Base-by-base conservation (phyloP, 1,140 invertebrate species). In the Drosophila ironensis region DNA sequence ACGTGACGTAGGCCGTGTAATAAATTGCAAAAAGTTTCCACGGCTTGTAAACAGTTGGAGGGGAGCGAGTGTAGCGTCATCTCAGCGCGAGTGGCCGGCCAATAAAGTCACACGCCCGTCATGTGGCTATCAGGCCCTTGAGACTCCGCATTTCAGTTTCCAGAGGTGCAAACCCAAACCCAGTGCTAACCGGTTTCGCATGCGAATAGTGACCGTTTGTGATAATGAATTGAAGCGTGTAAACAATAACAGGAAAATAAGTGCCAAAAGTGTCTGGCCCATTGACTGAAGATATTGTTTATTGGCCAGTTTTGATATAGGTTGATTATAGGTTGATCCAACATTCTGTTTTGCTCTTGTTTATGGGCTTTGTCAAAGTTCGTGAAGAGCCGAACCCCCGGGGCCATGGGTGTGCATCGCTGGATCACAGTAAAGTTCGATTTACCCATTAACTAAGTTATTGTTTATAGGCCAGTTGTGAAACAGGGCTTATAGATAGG, bases 61-160 rank as follows among this genome's bases (percentile, higher is more conserved):
- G 45, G 47, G 66, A 42, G 44, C 30, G n/a, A n/a, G n/a, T n/a
- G n/a, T n/a, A 47, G 44, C 53, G 70, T 48, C 70, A 48, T 41
- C 19, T 56, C 11, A 7, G 30, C 16, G 28, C 16, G n/a, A 4
- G n/a, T n/a, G n/a, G n/a, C n/a, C n/a, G 46, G 59, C 20, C 37
- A 63, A 61, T 50, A 51, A 59, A 61, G 70, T 76, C 77, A 77
- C 61, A 84, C 41, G 69, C 69, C 64, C 45, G 80, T 84, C 80
- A 86, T 78, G 80, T 84, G 78, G 74, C 64, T 82, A 82, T 82
- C 72, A 59, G 48, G 47, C 68, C 69, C 69, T 84, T 84, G 63
- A 84, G 63, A 63, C 38, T n/a, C n/a, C n/a, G n/a, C n/a, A n/a
- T n/a, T n/a, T n/a, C n/a, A n/a, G n/a, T n/a, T n/a, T n/a, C n/a